phyloP scores from a whole-genome alignment of 2,888 invertebrate species.

The Epirrhoe tristata region DNA sequence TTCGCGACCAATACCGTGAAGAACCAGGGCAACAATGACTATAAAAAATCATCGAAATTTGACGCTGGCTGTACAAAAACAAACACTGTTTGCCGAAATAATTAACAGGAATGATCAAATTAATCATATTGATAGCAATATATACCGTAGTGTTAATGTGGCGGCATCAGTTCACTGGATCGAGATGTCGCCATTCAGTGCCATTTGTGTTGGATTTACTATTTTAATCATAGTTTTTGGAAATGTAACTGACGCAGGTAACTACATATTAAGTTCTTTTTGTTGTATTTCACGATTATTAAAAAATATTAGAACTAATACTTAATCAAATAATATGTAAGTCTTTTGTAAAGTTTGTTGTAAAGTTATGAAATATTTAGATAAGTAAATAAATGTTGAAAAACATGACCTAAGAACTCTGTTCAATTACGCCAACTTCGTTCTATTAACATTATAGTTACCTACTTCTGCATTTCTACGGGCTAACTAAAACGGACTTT shows the following conservation, averaged over 20 bases:
- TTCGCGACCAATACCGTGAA: no score
- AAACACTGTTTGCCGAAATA: not conserved
- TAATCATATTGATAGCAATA: not conserved
- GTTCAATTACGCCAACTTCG: no score
- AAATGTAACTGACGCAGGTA: not conserved
- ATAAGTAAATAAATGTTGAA: no score
- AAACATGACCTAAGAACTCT: no score
- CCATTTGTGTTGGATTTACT: not conserved
- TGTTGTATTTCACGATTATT: not conserved
- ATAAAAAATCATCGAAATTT: not conserved
- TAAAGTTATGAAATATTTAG: no score
- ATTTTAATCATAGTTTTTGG: conserved; percentile 1
- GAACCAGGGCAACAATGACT: no score
- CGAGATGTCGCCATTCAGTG: not conserved
- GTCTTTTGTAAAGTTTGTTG: no score
- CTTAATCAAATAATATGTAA: no score
- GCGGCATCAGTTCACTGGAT: not conserved
- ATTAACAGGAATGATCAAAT: not conserved
- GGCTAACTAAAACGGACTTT: not conserved
- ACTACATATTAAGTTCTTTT: not conserved
- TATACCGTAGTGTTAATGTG: not conserved
- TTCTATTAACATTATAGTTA: no score
- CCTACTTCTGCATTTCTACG: no score
- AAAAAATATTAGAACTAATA: no score
- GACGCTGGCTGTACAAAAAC: not conserved